Evolutionary conservation across 2,113 vertebrate genomes (phyloP).

Genomic region (Scomber japonicus): DNA sequence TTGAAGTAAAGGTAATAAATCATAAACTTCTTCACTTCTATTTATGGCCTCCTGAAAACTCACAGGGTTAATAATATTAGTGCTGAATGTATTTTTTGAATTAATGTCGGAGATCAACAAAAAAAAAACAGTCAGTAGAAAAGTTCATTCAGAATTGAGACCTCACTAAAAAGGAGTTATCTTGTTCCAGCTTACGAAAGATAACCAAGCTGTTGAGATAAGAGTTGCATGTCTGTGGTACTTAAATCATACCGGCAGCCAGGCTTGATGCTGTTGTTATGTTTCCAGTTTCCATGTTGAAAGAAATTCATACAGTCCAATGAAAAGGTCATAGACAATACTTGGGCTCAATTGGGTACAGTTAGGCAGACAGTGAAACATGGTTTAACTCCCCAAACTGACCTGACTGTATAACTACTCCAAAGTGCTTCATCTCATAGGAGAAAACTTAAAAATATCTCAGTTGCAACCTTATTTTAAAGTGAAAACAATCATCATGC

Average conservation of each 20-base stretch:
- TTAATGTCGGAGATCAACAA: not conserved
- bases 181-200: conserved; percentile 27
- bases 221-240: conserved; percentile 27
- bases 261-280: conserved; percentile 3
- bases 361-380: conserved; percentile 37
- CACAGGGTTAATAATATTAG: not conserved
- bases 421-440: not conserved
- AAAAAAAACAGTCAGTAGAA: not conserved
- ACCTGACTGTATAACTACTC: conserved; percentile 12
- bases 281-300: conserved; percentile 13
- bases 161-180: conserved; percentile 32
- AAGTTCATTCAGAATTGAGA: conserved; percentile 41
- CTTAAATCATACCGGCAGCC: conserved; percentile 38
- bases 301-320: conserved; percentile 16
- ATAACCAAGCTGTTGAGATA: conserved; percentile 55
- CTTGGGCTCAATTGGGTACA: conserved; percentile 30
- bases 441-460: not conserved
- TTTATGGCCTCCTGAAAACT: conserved; percentile 26
- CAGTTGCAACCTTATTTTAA: not conserved
- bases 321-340: conserved; percentile 44
- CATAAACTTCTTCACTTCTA: not conserved
- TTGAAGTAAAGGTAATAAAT: conserved; percentile 21
- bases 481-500: not conserved
- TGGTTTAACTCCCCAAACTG: conserved; percentile 24
- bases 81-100: not conserved